Evolutionary conservation across 2,113 vertebrate species (phyloP), one percentile per base, ranked within the genome.

Genomic region (Aphyosemion australe): DNA sequence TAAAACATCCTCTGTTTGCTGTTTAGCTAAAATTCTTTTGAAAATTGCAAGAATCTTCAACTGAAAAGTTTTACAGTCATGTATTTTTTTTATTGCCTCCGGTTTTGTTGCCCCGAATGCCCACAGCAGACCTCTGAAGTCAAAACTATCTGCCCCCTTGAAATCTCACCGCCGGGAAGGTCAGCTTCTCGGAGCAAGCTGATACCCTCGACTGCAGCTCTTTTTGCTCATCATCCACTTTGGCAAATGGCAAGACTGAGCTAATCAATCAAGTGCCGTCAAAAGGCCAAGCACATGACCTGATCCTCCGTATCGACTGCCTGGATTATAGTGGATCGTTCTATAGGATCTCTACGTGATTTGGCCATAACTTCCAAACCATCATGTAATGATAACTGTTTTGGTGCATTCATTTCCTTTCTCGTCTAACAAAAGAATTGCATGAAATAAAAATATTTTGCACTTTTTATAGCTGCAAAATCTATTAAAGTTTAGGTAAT

Each of bases 181-280:
- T 88, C 85, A 90, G 65, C 78, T 61, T 79, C 78, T 84, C 71
- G 76, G 78, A 87, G 80, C 77, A 78, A 73, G 63, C 72, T 49
- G 79, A 89, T 86, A 86, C 59, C 69, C 61, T 82, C 82, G 86
- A 84, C 88, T 88, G 68, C 75, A 83, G 83, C 83, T 65, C 78
- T 88, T 85, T 90, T 85, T 65, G 61, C 77, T 79, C 69, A 15
- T 87, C 88, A 84, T 91, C 84, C 68, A 61, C 88, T 89, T 77
- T 82, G 76, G 78, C 74, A 88, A 90, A 88, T 84, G 85, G 71
- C 78, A 88, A 72, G 73, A 87, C 60, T 7, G 1, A 12, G 73
- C 77, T 76, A 80, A 92, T 91, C 86, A 89, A 89, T 92, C 88
- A 90, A 63, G 57, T 55, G 51, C 75, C 52, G 61, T 89, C 87